Evolutionary conservation across 1,140 invertebrate genomes (phyloP).

Genomic region (Drosophila pruinosa): DNA sequence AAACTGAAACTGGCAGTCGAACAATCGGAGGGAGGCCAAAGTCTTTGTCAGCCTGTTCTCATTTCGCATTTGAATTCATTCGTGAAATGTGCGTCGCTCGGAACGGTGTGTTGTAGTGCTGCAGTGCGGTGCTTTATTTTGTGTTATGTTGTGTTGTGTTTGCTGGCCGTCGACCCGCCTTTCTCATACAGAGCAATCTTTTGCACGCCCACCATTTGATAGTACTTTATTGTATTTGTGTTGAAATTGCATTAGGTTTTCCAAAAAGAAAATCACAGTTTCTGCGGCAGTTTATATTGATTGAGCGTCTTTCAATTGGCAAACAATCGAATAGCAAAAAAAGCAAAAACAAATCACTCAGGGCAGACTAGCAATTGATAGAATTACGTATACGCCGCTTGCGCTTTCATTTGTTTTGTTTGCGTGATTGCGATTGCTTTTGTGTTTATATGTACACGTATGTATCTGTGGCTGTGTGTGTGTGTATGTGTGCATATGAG

Average conservation of each 20-base stretch:
- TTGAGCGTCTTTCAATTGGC: constrained; percentile 69
- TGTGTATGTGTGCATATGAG: neutral
- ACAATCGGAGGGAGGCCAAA: neutral
- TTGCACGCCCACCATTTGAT: constrained; percentile 2
- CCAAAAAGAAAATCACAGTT: constrained; percentile 47
- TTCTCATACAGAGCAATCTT: neutral
- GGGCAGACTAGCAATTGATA: constrained; percentile 41
- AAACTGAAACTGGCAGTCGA: constrained; percentile 21
- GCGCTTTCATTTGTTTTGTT: constrained; percentile 55
- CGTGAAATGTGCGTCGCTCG: constrained; percentile 76
- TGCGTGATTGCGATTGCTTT: constrained; percentile 47
- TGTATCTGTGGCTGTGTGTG: neutral
- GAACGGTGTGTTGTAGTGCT: constrained; percentile 43
- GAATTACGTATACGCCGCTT: constrained; percentile 70
- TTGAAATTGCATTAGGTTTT: neutral
- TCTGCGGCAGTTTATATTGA: constrained; percentile 66
- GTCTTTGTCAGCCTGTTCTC: constrained; percentile 49
- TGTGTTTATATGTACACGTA: neutral
- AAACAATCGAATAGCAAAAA: constrained; percentile 60
- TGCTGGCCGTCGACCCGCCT: no score
- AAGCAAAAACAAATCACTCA: constrained; percentile 1
- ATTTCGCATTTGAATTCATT: constrained; percentile 79
- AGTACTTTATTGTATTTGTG: neutral
- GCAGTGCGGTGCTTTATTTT: neutral
- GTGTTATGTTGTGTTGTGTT: constrained; percentile 25